Conservation (phyloP, 2,888 invertebrate genomes). For the Nymphalis urticae region DNA sequence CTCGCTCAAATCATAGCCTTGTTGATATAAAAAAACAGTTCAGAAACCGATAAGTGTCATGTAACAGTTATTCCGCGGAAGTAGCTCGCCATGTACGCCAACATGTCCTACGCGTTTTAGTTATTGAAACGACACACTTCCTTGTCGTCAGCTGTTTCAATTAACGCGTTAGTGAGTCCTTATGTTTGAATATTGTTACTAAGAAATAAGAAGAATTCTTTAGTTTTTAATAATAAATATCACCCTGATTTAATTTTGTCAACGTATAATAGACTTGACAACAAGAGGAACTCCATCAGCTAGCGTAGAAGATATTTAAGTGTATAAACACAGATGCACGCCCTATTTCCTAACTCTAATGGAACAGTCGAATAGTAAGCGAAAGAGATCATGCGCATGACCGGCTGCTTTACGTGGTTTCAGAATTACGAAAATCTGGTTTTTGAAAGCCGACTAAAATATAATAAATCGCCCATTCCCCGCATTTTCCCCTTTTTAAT, state of each 20-base stretch:
- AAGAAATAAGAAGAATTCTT: no score
- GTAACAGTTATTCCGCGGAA: conserved; percentile 5
- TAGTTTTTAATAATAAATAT: no score
- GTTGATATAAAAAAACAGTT: conserved; percentile 1
- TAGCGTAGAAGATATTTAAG: no score
- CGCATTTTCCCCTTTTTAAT: neutral
- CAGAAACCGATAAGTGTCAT: conserved; percentile 3
- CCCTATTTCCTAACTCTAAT: no score
- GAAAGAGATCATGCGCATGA: no score
- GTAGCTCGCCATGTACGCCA: conserved; percentile 13
- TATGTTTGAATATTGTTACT: conserved; percentile 6
- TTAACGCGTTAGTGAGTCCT: conserved; percentile 6
- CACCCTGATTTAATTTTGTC: no score
- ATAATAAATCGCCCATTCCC: neutral
- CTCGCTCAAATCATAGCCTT: no score
- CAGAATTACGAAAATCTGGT: neutral
- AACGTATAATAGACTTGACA: no score
- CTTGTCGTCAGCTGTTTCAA: conserved; percentile 9
- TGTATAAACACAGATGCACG: no score
- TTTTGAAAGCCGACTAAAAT: neutral
- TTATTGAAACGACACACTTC: conserved; percentile 15
- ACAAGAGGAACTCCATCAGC: no score
- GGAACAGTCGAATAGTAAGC: no score
- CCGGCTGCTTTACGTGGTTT: no score
- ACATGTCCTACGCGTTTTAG: conserved; percentile 8